A percentile compares a stretch with the other conserved stretches of the same genome.
Evolutionary conservation across 2,888 invertebrate species (phyloP).

Genomic region (Saturnia pavonia): DNA sequence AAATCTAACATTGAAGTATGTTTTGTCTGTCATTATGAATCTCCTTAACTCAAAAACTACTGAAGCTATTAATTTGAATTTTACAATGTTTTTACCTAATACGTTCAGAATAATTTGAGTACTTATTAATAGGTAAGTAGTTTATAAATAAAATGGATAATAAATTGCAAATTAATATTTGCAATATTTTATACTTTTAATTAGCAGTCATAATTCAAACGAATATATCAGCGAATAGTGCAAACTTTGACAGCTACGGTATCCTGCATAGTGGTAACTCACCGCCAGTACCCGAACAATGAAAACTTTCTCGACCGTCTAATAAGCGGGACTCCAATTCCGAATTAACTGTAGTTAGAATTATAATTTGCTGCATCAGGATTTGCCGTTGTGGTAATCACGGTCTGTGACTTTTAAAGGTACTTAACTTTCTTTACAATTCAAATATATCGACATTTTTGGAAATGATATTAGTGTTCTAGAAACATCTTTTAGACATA

Average conservation of each 20-base stretch:
- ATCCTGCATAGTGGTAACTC: constrained; percentile 6
- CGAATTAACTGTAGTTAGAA: constrained; percentile 43
- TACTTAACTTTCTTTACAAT: background rate
- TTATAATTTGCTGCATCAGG: constrained; percentile 36
- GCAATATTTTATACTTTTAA: background rate
- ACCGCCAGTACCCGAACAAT: constrained; percentile 22
- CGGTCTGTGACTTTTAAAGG: constrained; percentile 4
- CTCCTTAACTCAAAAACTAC: background rate
- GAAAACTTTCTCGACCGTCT: constrained; percentile 27
- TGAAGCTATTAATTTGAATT: background rate
- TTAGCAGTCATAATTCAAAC: background rate
- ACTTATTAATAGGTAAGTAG: background rate
- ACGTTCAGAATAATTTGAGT: background rate
- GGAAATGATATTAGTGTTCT: background rate
- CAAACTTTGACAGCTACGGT: constrained; percentile 14
- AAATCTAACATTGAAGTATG: background rate
- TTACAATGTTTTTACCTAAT: too few species aligned
- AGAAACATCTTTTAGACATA: background rate
- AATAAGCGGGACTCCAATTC: constrained; percentile 31
- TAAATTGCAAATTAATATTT: background rate
- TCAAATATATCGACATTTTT: background rate
- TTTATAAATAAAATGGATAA: background rate
- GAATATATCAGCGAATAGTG: constrained; percentile 1
- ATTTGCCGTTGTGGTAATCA: constrained; percentile 23
- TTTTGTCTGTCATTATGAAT: too few species aligned